Evolutionary conservation across 2,888 invertebrate species (phyloP).

Genomic region (Lymantria monacha): DNA sequence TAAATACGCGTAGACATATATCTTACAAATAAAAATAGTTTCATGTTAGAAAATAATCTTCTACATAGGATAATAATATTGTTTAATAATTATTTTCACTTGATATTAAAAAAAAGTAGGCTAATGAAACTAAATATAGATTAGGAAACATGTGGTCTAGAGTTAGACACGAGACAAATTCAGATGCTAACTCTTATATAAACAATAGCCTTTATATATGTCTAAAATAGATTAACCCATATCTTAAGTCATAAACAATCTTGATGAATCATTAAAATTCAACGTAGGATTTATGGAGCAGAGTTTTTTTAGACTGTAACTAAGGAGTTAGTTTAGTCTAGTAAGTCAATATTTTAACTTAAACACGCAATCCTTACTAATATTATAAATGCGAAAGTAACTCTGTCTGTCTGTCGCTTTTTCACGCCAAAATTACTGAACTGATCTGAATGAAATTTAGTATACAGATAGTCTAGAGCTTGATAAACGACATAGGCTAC

Average conservation of each 20-base stretch:
- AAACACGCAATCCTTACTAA: neutral
- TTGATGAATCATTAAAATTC: slow-evolving; percentile 18
- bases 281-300: neutral
- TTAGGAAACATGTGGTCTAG: slow-evolving; percentile 39
- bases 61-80: too few species aligned
- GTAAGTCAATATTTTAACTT: neutral
- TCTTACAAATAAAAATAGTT: too few species aligned
- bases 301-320: neutral
- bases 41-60: too few species aligned
- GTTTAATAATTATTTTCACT: too few species aligned
- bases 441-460: too few species aligned
- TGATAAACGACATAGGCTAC: too few species aligned
- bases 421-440: too few species aligned
- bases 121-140: slow-evolving; percentile 1
- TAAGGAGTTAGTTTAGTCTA: neutral
- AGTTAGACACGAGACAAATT: slow-evolving; percentile 38
- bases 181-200: slow-evolving; percentile 31
- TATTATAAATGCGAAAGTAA: too few species aligned
- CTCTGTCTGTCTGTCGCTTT: too few species aligned
- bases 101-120: too few species aligned
- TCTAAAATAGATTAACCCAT: slow-evolving; percentile 29
- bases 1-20: too few species aligned
- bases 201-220: slow-evolving; percentile 32
- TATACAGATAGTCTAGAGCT: too few species aligned
- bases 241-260: slow-evolving; percentile 19